Conservation (phyloP, 2,113 vertebrate genomes). For the Brienomyrus longianalis region DNA sequence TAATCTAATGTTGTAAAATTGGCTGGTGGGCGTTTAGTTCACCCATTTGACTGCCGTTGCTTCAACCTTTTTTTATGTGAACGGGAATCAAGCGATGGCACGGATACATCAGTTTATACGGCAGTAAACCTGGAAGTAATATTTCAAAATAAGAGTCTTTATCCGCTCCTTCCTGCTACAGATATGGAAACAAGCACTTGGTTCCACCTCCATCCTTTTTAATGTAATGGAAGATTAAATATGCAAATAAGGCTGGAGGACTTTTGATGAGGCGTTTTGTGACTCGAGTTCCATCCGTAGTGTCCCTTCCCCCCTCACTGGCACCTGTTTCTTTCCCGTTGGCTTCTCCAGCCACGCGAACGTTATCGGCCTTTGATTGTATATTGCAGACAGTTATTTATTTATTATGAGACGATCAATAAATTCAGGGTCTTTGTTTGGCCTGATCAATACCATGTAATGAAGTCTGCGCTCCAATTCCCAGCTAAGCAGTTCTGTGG, state of each 20-base stretch:
- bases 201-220: not conserved
- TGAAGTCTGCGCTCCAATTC: slow-evolving; percentile 67
- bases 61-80: not conserved
- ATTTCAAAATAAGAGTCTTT: slow-evolving; percentile 9
- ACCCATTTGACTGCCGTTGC: slow-evolving; percentile 27
- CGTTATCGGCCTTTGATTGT: slow-evolving; percentile 29
- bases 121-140: not conserved
- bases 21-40: slow-evolving; percentile 22
- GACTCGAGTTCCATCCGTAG: not conserved
- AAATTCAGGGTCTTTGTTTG: slow-evolving; percentile 68
- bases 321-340: slow-evolving; percentile 34
- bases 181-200: not conserved
- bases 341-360: slow-evolving; percentile 22
- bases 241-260: not conserved
- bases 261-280: not conserved
- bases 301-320: too few species aligned
- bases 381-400: slow-evolving; percentile 24
- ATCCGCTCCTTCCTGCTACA: not conserved
- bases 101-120: not conserved
- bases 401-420: slow-evolving; percentile 57
- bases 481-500: slow-evolving; percentile 47
- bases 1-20: slow-evolving; percentile 54
- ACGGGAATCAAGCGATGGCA: not conserved
- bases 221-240: not conserved
- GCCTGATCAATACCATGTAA: slow-evolving; percentile 72